Conservation (phyloP, 2,888 invertebrate genomes). For the Coleophora flavipennella region DNA sequence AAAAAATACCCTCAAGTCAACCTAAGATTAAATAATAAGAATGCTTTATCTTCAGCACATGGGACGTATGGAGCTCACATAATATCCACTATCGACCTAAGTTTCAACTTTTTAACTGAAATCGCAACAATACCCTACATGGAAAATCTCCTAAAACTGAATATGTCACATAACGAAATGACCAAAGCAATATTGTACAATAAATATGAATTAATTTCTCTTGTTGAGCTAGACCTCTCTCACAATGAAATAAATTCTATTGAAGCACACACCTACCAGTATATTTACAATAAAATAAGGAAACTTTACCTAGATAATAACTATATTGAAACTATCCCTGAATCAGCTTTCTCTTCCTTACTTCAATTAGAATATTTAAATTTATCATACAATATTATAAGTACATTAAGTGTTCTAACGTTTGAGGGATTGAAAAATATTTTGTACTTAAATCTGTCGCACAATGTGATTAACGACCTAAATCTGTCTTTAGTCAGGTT, state of each 20-base stretch:
- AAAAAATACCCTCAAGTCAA: background rate
- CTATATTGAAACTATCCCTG: background rate
- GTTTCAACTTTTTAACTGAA: background rate
- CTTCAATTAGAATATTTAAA: background rate
- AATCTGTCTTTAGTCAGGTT: background rate
- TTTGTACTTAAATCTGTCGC: background rate
- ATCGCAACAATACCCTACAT: background rate
- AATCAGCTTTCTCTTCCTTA: background rate
- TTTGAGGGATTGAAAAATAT: background rate
- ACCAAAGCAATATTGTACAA: background rate
- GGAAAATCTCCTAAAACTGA: background rate
- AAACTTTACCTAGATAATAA: background rate
- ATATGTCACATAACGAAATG: background rate
- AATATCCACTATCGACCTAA: background rate
- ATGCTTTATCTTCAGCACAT: background rate
- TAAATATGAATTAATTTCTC: background rate
- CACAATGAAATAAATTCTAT: background rate
- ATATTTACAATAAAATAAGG: background rate
- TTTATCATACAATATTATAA: background rate
- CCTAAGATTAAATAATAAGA: background rate
- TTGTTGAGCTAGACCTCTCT: background rate
- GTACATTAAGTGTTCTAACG: background rate
- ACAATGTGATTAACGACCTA: background rate
- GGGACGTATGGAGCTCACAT: background rate
- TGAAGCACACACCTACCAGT: background rate